A percentile compares a stretch with the other conserved stretches of the same genome.
Evolutionary conservation across 1,140 invertebrate species (phyloP).

Genomic region (Liolophura sinensis): DNA sequence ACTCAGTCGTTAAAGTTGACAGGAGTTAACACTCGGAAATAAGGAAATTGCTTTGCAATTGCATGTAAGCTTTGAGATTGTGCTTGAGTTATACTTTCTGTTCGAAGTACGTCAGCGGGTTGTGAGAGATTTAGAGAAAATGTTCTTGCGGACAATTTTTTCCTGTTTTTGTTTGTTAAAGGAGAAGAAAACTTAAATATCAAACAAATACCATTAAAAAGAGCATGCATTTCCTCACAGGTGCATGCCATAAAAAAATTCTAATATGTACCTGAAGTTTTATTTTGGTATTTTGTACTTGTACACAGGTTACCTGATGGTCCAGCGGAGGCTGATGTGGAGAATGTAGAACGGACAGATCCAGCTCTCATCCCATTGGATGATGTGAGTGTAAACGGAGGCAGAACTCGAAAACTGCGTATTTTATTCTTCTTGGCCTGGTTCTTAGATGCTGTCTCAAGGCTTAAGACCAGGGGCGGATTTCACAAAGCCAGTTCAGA

Average conservation of each 20-base stretch:
- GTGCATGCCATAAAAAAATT: not conserved
- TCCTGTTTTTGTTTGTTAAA: conserved; percentile 50
- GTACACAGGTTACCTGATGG: conserved; percentile 75
- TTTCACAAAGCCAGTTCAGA: no score
- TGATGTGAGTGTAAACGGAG: conserved; percentile 72
- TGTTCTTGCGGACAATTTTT: conserved; percentile 13
- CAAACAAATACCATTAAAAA: no score
- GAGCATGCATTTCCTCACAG: no score
- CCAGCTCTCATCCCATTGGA: conserved; percentile 84
- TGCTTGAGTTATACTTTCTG: not conserved
- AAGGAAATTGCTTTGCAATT: no score
- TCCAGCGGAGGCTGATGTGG: conserved; percentile 81
- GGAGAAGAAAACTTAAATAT: no score
- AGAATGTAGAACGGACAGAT: conserved; percentile 73
- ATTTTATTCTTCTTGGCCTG: not conserved
- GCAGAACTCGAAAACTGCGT: conserved; percentile 66
- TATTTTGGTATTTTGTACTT: not conserved
- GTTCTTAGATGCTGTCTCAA: no score
- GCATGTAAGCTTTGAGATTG: not conserved
- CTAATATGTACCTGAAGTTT: not conserved
- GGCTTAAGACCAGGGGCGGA: no score
- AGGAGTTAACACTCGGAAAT: no score
- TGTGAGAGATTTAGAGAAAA: conserved; percentile 3
- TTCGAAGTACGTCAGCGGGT: not conserved
- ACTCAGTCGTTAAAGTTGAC: no score